These are phyloP conservation scores for Bos taurus DNA, from an alignment of 2,113 vertebrate genomes.

Conservation along the genomic window ARS-UCD2.0 NC_037357.1:27729501-27730000, in stretches of 20 bases:
- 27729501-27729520: background rate
- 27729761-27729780: background rate
- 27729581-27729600: background rate
- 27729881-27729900: slow-evolving; percentile 12
- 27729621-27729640: background rate
- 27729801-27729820: background rate
- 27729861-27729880: slow-evolving; percentile 30
- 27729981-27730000: slow-evolving; percentile 44
- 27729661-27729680: background rate
- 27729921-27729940: slow-evolving; percentile 52
- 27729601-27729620: background rate
- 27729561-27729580: background rate
- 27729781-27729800: background rate
- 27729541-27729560: background rate
- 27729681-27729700: background rate
- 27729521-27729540: background rate
- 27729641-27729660: background rate
- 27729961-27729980: slow-evolving; percentile 39
- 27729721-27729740: background rate
- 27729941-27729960: slow-evolving; percentile 21
- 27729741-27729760: background rate
- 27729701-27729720: background rate
- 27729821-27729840: background rate
- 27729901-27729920: background rate
- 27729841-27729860: background rate